Evolutionary conservation across 2,113 vertebrate genomes (phyloP), one percentile per base, ranked within the genome.

Genomic region (Eurypyga helias): DNA sequence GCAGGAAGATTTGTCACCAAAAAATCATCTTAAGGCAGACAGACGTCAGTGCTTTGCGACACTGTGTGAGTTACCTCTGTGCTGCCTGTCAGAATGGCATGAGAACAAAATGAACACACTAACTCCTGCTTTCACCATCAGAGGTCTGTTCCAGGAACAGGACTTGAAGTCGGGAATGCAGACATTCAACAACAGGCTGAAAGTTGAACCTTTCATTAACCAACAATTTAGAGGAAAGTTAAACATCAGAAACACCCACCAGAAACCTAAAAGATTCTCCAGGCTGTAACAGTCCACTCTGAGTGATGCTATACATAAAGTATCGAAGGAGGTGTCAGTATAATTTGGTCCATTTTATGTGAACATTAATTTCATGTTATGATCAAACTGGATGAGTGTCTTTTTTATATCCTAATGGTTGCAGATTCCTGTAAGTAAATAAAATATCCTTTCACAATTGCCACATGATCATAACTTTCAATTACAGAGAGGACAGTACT

Each of bases 381-480:
- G 48, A 89, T 87, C 80, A 82, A 82, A 89, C 10, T 4, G 8
- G 41, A 67, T 57, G 2, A 81, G 26, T 75, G 54, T 46, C 64
- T 83, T 78, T 89, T 81, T 90, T 83, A 71, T 60, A 78, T 28
- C 34, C 36, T 87, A 89, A 87, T 76, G 90, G n/a, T 69, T 89
- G 49, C 36, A 43, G 65, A 79, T 95, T 97, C 86, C 91, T 95
- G 80, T 87, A 95, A 95, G 90, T 87, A 97, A 97, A 96, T 91
- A 97, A 94, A 93, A 90, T 58, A 94, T 3, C 73, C 20, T 90
- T 92, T 86, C 51, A 81, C 34, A 75, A 51, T 21, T 86, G n/a
- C 45, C 75, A 73, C 16, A 73, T 41, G 15, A 91, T 82, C 48
- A 60, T 89, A 87, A 79, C 48, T 90, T 91, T 65, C 36, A 77